Evolutionary conservation across 2,113 vertebrate genomes (phyloP).

Genomic region (Toxotes jaculatrix): DNA sequence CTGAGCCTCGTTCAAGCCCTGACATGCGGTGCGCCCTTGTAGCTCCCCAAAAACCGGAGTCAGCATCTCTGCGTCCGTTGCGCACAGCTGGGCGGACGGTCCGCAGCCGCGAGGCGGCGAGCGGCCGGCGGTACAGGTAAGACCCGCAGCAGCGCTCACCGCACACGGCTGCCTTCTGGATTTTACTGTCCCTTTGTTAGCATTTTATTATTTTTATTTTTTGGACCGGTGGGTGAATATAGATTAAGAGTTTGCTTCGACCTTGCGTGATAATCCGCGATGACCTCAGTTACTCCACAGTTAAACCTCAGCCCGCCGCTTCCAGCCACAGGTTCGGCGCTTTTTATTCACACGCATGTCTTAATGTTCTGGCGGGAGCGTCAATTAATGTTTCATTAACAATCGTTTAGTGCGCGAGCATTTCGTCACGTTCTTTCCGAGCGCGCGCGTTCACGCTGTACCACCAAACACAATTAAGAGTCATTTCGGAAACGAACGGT

Average conservation of each 20-base stretch:
- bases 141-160: not conserved
- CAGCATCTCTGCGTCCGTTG: conserved; percentile 71
- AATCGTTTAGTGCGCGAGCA: not conserved
- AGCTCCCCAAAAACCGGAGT: conserved; percentile 75
- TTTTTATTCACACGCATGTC: not conserved
- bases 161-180: not conserved
- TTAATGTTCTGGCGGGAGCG: not conserved
- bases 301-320: not conserved
- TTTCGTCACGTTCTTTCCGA: conserved; percentile 14
- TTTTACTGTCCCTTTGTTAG: not conserved
- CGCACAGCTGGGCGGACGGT: conserved; percentile 73
- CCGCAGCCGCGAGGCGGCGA: conserved; percentile 30
- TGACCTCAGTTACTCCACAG: not conserved
- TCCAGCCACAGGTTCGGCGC: not conserved
- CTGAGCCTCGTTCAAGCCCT: conserved; percentile 79
- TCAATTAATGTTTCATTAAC: conserved; percentile 19
- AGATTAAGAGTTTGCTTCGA: conserved; percentile 11
- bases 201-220: no score
- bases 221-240: not conserved
- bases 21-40: conserved; percentile 83
- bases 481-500: not conserved
- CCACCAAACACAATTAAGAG: not conserved
- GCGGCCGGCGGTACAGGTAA: conserved; percentile 66
- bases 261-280: conserved; percentile 36
- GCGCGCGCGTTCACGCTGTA: not conserved